Evolutionary conservation across 2,797 vertebrate species (phyloP).

Genomic region (Vireo griseus): DNA sequence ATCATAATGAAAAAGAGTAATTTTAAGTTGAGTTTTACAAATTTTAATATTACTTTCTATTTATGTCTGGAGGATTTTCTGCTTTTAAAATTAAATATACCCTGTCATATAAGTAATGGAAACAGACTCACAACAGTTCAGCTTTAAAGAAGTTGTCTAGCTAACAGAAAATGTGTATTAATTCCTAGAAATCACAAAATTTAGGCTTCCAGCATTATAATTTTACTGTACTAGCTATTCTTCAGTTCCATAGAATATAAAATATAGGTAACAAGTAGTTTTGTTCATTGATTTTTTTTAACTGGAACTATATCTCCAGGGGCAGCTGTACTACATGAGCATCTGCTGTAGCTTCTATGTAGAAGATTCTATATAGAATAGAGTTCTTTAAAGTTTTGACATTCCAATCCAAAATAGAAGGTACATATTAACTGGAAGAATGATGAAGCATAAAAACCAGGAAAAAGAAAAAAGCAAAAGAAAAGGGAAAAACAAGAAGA

Average conservation of each 20-base stretch:
- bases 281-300: neutral
- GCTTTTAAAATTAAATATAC: neutral
- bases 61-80: neutral
- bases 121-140: neutral
- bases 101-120: neutral
- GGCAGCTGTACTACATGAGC: neutral
- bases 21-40: neutral
- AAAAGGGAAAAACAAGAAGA: neutral
- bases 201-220: neutral
- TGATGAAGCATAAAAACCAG: neutral
- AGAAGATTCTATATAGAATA: neutral
- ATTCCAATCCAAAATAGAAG: neutral
- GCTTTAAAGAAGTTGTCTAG: neutral
- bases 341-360: neutral
- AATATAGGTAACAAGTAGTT: neutral
- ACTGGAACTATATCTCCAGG: neutral
- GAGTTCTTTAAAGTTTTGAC: neutral
- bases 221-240: neutral
- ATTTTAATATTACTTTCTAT: neutral
- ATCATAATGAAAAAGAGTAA: neutral
- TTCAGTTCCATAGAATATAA: neutral
- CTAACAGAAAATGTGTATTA: neutral
- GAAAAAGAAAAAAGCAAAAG: neutral
- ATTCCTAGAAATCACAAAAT: neutral
- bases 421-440: neutral